Base-by-base conservation (phyloP, 1,140 invertebrate species). In the Cherax quadricarinatus region DNA sequence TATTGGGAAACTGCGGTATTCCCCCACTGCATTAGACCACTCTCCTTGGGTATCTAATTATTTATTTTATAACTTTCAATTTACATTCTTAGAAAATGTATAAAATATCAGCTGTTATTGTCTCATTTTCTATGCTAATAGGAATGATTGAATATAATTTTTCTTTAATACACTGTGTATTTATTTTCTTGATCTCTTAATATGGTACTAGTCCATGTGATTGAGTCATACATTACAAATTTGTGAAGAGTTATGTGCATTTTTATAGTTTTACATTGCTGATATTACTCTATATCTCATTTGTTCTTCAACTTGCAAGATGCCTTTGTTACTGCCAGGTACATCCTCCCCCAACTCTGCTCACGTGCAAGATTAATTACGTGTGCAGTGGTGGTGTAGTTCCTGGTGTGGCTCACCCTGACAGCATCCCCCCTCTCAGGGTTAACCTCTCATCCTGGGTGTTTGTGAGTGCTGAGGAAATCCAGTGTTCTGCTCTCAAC, bases 391-490 rank as follows among this genome's bases (percentile, higher is more conserved):
- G 73, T 30, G 70, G 60, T 66, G 70, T 60, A n/a, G 60, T 24
- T n/a, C 49, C 57, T 12, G 41, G 89, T 51, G 89, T 48, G 75
- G 75, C 75, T 51, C 48, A 16, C 83, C 78, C 89, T 80, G 89
- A 91, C 82, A 86, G 89, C 83, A 48, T 91, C 89, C 89, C 89
- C 89, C 89, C 89, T 91, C 84, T 91, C 57, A 90, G 82, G 89
- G 83, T 51, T 12, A 57, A 75, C 51, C 82, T 41, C 78, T 79
- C n/a, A 85, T 70, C 2, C 83, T 30, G 70, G 83, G 60, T 49
- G 9, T 85, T 48, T 14, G 16, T 70, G 4, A 66, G 83, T 70
- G 30, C 48, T 10, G 70, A 75, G 70, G 70, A 82, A 82, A 18
- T 82, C 80, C 80, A 53, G 84, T 70, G 48, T 73, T 86, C 79